Evolutionary conservation across 2,888 invertebrate genomes (phyloP), one percentile per base, ranked within the genome.

Genomic region (Gerris lacustris): DNA sequence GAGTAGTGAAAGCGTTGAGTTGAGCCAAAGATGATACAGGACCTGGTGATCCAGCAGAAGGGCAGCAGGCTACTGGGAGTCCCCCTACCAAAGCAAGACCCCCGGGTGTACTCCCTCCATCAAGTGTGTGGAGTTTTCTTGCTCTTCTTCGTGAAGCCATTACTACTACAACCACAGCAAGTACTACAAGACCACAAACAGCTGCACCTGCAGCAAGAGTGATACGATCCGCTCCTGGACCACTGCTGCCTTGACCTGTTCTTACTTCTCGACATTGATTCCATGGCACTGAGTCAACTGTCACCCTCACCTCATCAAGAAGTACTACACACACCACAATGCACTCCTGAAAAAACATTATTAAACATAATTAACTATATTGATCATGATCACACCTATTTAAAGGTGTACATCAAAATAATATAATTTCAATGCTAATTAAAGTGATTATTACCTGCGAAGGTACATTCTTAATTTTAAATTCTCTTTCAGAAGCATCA

Each of bases 281-380:
- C 82, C 89, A 91, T 68, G 92, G 93, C 73, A 93, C 92, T 75
- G 87, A 89, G 77, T 92, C 91, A 62, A 93, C 92, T 71, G 90
- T 91, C n/a, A 92, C 88, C 81, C 90, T 89, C 72, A 90, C 87
- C 80, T 94, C 94, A 82, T 94, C 94, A 76, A 94, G 82, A 70
- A 93, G 93, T 76, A 94, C 91, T 72, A 95, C 94, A 82, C 95
- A 95, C 74, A 95, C 94, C 74, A 95, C 89, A 75, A 95, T 91
- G 80, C 94, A 94, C 84, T 95, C 94, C 88, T 94, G 82, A 63
- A 81, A 80, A 72, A 69, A 70, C 63, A 72, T 67, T 74, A 47
- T 18, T n/a, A 67, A 18, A 71, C 63, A 70, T 17, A 31, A 31
- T 31, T 31, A 31, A 31, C 31, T 31, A 31, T 31, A 2, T 31